Base-by-base conservation (phyloP, 2,888 invertebrate genomes). In the Drymonia ruficornis region DNA sequence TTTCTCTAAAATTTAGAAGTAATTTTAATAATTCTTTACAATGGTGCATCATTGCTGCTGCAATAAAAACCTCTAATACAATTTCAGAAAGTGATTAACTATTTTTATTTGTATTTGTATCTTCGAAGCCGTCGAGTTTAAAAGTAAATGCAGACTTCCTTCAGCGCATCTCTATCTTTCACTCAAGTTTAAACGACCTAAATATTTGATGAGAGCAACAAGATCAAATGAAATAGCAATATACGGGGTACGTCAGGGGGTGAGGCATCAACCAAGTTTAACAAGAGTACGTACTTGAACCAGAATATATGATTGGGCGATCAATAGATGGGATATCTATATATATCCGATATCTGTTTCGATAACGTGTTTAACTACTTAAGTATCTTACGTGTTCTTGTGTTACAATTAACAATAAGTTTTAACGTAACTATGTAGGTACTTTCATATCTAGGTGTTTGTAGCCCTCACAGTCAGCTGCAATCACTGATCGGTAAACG, bases 131-230 rank as follows among this genome's bases (percentile, higher is more conserved):
- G 51, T 42, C 36, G 40, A 65, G 62, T 64, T 67, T 70, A 60
- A 70, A 71, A 73, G 74, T 77, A 74, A 74, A 76, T 82, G 79
- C 80, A 79, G 80, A 80, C 75, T 81, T 80, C 69, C 64, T 66
- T 62, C 59, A 68, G 74, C 77, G 76, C 72, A 78, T 78, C 76
- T 70, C 76, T 65, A 75, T 81, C 76, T 83, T 83, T 83, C 83
- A 82, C 81, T 84, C 80, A 80, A 87, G 82, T 89, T 89, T 86
- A 87, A 87, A 86, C 82, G 83, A 72, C 76, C 81, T 91, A 84
- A 91, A 91, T 91, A 90, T 91, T 91, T 89, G 86, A 91, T 91
- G 85, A 83, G 80, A 81, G 78, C 84, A 82, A 84, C 86, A 77
- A 85, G 88, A 91, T 90, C 87, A 87, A 86, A 87, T 83, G 86